A percentile compares a stretch with the other conserved stretches of the same genome.
phyloP scores from a whole-genome alignment of 92 coral and sea anemone species.

The Metridium senile region DNA sequence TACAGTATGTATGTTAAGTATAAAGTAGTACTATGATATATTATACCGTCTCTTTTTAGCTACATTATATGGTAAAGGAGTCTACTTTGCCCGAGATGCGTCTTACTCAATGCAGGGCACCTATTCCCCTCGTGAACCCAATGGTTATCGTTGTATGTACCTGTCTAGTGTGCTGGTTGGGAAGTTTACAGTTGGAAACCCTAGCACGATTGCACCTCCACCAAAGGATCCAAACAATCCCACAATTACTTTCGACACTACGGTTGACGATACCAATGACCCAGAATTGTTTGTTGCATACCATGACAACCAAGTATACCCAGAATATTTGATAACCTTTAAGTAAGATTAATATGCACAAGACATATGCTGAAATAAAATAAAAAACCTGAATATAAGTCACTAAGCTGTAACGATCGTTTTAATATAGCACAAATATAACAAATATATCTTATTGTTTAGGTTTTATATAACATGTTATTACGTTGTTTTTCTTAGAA shows the following conservation, averaged over 20 bases:
- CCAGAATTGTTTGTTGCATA: slow-evolving; percentile 62
- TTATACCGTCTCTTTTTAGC: slow-evolving; percentile 32
- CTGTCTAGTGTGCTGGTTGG: slow-evolving; percentile 74
- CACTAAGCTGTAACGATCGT: too few species aligned
- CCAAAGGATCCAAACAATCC: slow-evolving; percentile 30
- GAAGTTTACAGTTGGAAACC: slow-evolving; percentile 52
- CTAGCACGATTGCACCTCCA: slow-evolving; percentile 53
- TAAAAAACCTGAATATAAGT: too few species aligned
- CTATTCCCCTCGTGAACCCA: slow-evolving; percentile 53
- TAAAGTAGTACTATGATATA: not conserved
- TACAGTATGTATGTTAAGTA: too few species aligned
- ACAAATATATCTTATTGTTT: too few species aligned
- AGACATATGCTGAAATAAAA: too few species aligned
- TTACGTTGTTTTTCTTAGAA: too few species aligned
- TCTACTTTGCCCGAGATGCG: slow-evolving; percentile 66
- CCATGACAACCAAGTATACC: slow-evolving; percentile 72
- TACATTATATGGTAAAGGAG: slow-evolving; percentile 56
- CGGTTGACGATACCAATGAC: slow-evolving; percentile 27
- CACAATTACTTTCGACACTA: slow-evolving; percentile 51
- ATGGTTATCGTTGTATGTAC: slow-evolving; percentile 60
- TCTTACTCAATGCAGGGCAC: slow-evolving; percentile 44
- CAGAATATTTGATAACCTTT: slow-evolving; percentile 73
- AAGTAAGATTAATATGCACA: not conserved
- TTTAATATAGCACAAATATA: too few species aligned
- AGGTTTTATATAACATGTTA: too few species aligned